Conservation (phyloP, 2,888 invertebrate species). For the Cephus rjabovi region DNA sequence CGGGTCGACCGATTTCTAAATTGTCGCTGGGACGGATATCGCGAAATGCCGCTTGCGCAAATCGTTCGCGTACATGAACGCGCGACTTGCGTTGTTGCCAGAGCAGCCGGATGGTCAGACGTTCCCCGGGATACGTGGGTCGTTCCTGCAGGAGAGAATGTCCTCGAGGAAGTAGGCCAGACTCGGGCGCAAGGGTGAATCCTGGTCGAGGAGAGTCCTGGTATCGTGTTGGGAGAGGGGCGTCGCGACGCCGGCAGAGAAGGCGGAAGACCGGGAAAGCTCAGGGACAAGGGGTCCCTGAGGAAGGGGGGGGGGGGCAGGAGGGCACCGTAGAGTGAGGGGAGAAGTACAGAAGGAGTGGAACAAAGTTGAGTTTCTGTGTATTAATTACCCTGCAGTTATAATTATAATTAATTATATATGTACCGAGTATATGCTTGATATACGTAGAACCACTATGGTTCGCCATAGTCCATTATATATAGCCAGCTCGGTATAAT, state of each 20-base stretch:
- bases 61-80: too few species aligned
- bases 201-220: background rate
- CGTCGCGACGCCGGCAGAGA: background rate
- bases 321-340: background rate
- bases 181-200: too few species aligned
- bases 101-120: too few species aligned
- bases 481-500: conserved; percentile 34
- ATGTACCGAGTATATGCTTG: conserved; percentile 24
- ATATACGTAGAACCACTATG: background rate
- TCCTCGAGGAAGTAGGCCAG: too few species aligned
- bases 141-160: too few species aligned
- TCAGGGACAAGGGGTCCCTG: background rate
- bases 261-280: background rate
- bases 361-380: conserved; percentile 37
- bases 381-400: conserved; percentile 40
- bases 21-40: conserved; percentile 27
- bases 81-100: too few species aligned
- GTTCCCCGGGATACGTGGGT: too few species aligned
- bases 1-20: conserved; percentile 45
- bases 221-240: background rate
- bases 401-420: conserved; percentile 55
- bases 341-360: too few species aligned
- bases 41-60: too few species aligned
- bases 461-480: background rate
- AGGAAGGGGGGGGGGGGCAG: background rate